These are phyloP conservation scores for Deilephila elpenor DNA, from an alignment of 2,888 invertebrate species.

Conservation along the genomic window DNA sequence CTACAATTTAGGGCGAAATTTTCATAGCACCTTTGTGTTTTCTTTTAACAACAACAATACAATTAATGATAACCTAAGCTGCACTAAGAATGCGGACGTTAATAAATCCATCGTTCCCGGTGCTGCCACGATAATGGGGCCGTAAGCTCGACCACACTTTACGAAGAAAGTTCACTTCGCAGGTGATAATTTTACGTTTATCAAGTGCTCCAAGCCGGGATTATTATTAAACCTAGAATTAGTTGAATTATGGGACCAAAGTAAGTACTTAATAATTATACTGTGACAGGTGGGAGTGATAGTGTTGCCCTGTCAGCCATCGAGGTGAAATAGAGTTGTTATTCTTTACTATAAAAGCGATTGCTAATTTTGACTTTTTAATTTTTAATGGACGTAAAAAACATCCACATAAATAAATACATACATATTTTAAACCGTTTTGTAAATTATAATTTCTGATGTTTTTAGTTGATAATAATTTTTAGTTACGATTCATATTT, in stretches of 20 bases:
- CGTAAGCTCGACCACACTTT: not conserved
- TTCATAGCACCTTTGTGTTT: too few species aligned
- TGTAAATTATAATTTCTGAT: too few species aligned
- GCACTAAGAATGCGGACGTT: not conserved
- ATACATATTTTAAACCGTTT: too few species aligned
- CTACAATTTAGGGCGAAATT: too few species aligned
- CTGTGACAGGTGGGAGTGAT: not conserved
- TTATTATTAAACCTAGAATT: conserved; percentile 10
- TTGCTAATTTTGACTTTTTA: not conserved
- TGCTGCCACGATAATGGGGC: conserved; percentile 8
- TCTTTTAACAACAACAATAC: not conserved
- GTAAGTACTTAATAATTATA: conserved; percentile 12
- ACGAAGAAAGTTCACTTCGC: conserved; percentile 5
- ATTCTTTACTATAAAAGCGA: not conserved
- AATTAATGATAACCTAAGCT: not conserved
- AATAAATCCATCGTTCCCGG: conserved; percentile 12
- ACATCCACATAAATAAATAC: too few species aligned
- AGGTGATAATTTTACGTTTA: conserved; percentile 21
- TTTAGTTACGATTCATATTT: too few species aligned
- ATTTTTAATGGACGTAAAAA: too few species aligned
- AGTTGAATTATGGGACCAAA: conserved; percentile 13
- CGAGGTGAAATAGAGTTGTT: not conserved
- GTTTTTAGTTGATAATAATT: too few species aligned
- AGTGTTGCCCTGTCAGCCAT: not conserved
- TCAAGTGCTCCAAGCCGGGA: not conserved